Evolutionary conservation across 2,113 vertebrate species (phyloP).

Genomic region (Camelus bactrianus): DNA sequence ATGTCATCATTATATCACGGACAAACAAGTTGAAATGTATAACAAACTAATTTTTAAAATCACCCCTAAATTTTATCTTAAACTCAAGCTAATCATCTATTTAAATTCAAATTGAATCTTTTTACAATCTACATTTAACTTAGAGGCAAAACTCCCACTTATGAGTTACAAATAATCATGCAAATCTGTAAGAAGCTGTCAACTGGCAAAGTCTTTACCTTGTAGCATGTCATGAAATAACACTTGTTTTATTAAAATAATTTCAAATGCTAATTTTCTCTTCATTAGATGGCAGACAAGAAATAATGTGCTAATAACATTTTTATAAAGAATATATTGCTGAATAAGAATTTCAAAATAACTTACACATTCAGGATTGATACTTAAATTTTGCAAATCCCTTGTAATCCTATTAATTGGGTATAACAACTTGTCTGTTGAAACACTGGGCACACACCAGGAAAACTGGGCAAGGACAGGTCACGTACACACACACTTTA

Average conservation of each 20-base stretch:
- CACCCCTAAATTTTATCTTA: constrained; percentile 39
- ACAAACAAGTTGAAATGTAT: constrained; percentile 16
- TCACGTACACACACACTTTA: not conserved
- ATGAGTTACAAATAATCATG: constrained; percentile 60
- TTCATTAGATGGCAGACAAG: constrained; percentile 49
- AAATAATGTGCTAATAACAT: not conserved
- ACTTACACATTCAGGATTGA: not conserved
- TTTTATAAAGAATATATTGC: constrained; percentile 15
- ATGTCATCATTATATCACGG: constrained; percentile 14
- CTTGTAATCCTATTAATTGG: constrained; percentile 56
- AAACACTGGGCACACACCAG: constrained; percentile 46
- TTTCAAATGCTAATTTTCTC: constrained; percentile 45
- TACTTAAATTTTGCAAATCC: constrained; percentile 53
- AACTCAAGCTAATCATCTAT: constrained; percentile 31
- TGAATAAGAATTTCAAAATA: constrained; percentile 50
- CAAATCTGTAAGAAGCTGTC: constrained; percentile 59
- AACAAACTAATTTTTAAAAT: constrained; percentile 34
- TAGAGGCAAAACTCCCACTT: constrained; percentile 62
- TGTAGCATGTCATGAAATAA: constrained; percentile 55
- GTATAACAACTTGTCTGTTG: constrained; percentile 40
- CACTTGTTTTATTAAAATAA: constrained; percentile 56
- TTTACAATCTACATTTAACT: constrained; percentile 63
- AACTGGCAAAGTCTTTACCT: not conserved
- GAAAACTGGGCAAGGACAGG: not conserved
- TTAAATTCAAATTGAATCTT: constrained; percentile 68